Conservation (phyloP, 2,797 vertebrate genomes). For the Tiaroga cobitis region DNA sequence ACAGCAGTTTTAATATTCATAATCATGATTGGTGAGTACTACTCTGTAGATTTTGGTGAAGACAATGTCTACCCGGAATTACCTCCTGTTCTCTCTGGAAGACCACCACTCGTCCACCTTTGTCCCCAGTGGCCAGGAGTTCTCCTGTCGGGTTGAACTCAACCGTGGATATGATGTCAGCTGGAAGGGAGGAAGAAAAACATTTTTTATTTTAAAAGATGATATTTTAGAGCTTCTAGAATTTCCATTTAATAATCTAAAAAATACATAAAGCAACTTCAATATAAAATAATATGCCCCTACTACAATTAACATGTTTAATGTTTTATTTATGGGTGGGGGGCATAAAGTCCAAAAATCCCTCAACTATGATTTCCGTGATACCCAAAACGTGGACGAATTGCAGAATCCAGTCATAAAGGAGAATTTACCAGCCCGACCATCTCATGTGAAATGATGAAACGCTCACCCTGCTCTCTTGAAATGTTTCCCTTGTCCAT, state of each 20-base stretch:
- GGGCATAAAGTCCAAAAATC: too few relatives aligned
- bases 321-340: too few relatives aligned
- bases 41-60: not conserved
- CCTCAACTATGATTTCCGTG: too few relatives aligned
- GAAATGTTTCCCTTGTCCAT: not conserved
- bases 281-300: too few relatives aligned
- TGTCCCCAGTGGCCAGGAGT: slow-evolving; percentile 96
- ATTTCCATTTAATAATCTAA: not conserved
- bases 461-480: not conserved
- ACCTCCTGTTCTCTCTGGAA: slow-evolving; percentile 98
- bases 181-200: slow-evolving; percentile 70
- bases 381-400: not conserved
- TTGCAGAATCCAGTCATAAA: too few relatives aligned
- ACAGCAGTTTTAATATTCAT: not conserved
- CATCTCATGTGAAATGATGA: slow-evolving; percentile 24
- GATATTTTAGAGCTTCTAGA: not conserved
- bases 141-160: slow-evolving; percentile 98
- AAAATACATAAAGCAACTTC: too few relatives aligned
- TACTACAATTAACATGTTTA: too few relatives aligned
- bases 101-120: slow-evolving; percentile 98
- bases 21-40: not conserved
- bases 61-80: not conserved
- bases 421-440: too few relatives aligned
- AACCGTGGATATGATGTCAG: slow-evolving; percentile 98
- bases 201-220: not conserved